Evolutionary conservation across 2,797 vertebrate genomes (phyloP).

Genomic region (Aldrovandia affinis): DNA sequence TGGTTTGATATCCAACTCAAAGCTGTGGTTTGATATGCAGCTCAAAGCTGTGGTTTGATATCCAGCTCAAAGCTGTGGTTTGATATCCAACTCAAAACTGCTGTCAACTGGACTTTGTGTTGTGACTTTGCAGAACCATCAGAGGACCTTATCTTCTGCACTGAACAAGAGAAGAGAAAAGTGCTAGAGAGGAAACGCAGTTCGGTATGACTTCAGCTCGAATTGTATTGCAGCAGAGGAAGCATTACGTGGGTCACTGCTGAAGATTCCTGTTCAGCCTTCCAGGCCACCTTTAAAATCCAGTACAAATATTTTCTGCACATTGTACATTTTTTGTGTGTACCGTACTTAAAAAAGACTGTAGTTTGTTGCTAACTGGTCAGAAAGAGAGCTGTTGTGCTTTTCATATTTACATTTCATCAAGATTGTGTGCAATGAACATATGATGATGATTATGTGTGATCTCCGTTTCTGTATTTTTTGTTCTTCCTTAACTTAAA

Average conservation of each 20-base stretch:
- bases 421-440: too few relatives aligned
- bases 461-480: background rate
- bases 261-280: background rate
- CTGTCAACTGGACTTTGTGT: conserved; percentile 9
- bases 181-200: background rate
- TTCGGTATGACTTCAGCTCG: conserved; percentile 8
- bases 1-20: conserved; percentile 2
- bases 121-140: conserved; percentile 23
- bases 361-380: background rate
- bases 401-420: background rate
- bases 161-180: conserved; percentile 27
- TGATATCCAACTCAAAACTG: background rate
- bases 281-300: background rate
- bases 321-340: background rate
- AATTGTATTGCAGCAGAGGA: background rate
- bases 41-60: too few relatives aligned
- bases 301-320: background rate
- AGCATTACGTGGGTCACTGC: background rate
- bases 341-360: background rate
- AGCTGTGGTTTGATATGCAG: too few relatives aligned
- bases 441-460: background rate
- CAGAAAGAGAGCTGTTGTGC: background rate
- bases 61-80: too few relatives aligned
- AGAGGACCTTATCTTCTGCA: background rate
- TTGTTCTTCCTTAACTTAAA: background rate